Evolutionary conservation across 1,140 invertebrate species (phyloP).

Genomic region (Lysiphlebus fabarum): DNA sequence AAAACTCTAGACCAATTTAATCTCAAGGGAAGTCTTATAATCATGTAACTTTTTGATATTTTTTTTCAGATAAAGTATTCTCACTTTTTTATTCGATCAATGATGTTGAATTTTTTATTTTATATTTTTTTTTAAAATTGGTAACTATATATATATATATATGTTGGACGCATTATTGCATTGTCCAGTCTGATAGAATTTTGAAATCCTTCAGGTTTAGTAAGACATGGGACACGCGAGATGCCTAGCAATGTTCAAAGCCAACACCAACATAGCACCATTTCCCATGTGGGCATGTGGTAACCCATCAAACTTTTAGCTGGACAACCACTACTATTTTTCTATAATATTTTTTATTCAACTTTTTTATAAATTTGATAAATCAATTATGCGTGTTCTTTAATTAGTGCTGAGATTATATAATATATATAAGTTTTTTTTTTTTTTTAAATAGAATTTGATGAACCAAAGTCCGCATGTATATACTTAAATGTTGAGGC

Average conservation of each 20-base stretch:
- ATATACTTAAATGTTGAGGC: not conserved
- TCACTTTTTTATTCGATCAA: no score
- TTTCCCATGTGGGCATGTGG: slow-evolving; percentile 39
- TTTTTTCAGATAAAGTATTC: no score
- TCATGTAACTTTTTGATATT: no score
- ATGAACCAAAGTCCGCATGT: no score
- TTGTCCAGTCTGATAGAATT: slow-evolving; percentile 58
- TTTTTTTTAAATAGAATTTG: no score
- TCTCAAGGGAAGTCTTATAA: no score
- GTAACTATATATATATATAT: slow-evolving; percentile 6
- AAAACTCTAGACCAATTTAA: no score
- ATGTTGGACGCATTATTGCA: slow-evolving; percentile 41
- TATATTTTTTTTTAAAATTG: no score
- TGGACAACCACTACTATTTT: slow-evolving; percentile 23
- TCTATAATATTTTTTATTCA: slow-evolving; percentile 18
- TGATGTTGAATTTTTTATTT: no score
- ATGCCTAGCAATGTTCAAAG: slow-evolving; percentile 47
- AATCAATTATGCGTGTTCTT: no score
- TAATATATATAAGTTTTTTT: no score
- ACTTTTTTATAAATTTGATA: slow-evolving; percentile 19
- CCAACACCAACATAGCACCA: slow-evolving; percentile 26
- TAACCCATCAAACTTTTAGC: slow-evolving; percentile 55
- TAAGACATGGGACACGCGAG: slow-evolving; percentile 35
- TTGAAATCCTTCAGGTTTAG: slow-evolving; percentile 53
- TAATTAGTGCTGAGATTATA: no score